Base-by-base conservation (phyloP, 2,113 vertebrate genomes). In the Boulengeromyrus knoepffleri region DNA sequence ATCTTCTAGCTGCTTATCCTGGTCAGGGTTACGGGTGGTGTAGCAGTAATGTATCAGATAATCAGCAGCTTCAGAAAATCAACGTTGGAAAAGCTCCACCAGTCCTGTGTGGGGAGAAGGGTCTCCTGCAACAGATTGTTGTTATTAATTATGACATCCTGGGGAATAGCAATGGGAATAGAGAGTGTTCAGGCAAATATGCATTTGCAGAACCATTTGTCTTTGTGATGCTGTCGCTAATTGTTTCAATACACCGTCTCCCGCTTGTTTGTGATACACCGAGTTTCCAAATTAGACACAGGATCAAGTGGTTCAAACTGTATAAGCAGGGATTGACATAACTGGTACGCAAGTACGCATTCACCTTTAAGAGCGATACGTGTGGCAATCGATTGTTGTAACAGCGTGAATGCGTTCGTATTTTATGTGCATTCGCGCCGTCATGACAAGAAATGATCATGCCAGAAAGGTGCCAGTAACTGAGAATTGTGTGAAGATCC, bases 141-240 rank as follows among this genome's bases (percentile, higher is more conserved):
- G 74, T 80, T 80, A 80, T 80, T 80, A 80, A 80, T 42, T 80
- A 80, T 80, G 74, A 80, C 74, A 80, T 80, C 74, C 74, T 80
- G 15, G 74, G 36, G 12, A 80, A 80, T 8, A 19, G 74, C 74
- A 42, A 80, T 19, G 74, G 74, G 74, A 42, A 42, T 42, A 80
- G 27, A 70, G 27, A 31, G 62, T 4, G n/a, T 27, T 31, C 62
- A 13, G n/a, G 62, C 17, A 42, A 80, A 80, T 39, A 19, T 80
- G 74, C 39, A 80, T 80, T 39, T 42, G 74, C 15, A 39, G 74
- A 80, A 39, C 74, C 74, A 80, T 80, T 80, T 80, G 74, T 80
- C 74, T 80, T 80, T 39, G 15, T 80, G 15, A 80, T 80, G 74
- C 31, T 42, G 74, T 42, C 17, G 6, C 36, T 80, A 42, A 80